Percentiles rank a stretch among this genome's conserved stretches.
These are phyloP conservation scores for Poecilia picta DNA, from an alignment of 2,797 vertebrate species.

Conservation along the genomic window DNA sequence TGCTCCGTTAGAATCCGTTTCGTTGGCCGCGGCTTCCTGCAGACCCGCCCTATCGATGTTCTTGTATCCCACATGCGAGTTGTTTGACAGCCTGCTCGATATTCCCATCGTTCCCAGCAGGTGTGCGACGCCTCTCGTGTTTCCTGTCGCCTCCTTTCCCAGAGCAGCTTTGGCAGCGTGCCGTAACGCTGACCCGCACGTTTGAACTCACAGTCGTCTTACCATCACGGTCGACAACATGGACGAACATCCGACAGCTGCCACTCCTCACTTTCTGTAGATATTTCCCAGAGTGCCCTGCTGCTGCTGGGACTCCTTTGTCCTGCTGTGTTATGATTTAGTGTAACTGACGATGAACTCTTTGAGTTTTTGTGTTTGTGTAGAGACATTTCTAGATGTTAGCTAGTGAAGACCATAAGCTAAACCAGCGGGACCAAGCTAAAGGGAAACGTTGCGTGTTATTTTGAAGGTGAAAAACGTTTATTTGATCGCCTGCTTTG, in stretches of 20 bases:
- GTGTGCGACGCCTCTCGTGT: slow-evolving; percentile 40
- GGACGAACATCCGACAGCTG: slow-evolving; percentile 7
- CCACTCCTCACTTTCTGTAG: slow-evolving; percentile 55
- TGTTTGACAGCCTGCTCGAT: slow-evolving; percentile 32
- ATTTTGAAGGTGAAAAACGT: slow-evolving; percentile 16
- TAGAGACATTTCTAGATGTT: slow-evolving; percentile 51
- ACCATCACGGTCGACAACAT: not conserved
- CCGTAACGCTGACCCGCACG: slow-evolving; percentile 9
- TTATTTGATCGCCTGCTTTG: slow-evolving; percentile 15
- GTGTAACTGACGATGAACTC: slow-evolving; percentile 43
- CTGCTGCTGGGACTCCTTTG: slow-evolving; percentile 36
- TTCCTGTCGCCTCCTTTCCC: slow-evolving; percentile 31
- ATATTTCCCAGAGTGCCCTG: slow-evolving; percentile 58
- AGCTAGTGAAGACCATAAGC: slow-evolving; percentile 15
- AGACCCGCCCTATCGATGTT: slow-evolving; percentile 40
- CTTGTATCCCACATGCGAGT: slow-evolving; percentile 29
- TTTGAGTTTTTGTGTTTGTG: slow-evolving; percentile 58
- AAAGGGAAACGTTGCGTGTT: slow-evolving; percentile 34
- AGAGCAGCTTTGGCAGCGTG: slow-evolving; percentile 19
- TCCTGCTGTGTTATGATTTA: slow-evolving; percentile 53
- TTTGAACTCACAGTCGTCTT: slow-evolving; percentile 4
- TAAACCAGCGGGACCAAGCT: slow-evolving; percentile 17
- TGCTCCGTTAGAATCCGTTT: slow-evolving; percentile 43
- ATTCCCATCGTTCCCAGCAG: slow-evolving; percentile 37
- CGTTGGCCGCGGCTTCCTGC: slow-evolving; percentile 53